Evolutionary conservation across 2,113 vertebrate species (phyloP), one percentile per base, ranked within the genome.

Genomic region (Catharus bicknelli): DNA sequence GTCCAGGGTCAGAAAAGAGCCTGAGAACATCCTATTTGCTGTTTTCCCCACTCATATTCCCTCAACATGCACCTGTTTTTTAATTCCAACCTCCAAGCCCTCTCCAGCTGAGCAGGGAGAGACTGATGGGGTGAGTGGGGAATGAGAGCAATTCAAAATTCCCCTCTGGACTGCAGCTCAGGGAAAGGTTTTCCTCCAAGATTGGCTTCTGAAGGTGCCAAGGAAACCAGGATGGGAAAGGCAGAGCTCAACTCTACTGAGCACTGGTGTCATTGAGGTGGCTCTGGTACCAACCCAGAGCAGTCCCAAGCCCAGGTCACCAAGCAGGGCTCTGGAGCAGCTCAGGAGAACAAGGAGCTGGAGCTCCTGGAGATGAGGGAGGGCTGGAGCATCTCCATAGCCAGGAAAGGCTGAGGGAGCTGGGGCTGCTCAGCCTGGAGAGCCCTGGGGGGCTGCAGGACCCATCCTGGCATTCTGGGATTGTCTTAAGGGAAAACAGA

Each of bases 261-360:
- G 53, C 20, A 66, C 21, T 16, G 11, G 53, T 3, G 47, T 7
- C 32, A 23, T 2, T 4, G 11, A 51, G 61, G 68, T 14, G 42
- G 69, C 68, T 50, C 84, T 34, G 30, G 2, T 16, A 21, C 58
- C 9, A 2, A 0, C 0, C n/a, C 25, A 22, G 0, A 2, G 48
- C 2, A 1, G 21, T 26, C 4, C 80, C 4, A 10, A 3, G 68
- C 45, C 45, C 75, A 48, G 1, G 2, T 11, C 1, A 0, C 61
- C 21, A 3, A 11, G 3, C 58, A 38, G 13, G 36, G 67, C 47
- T 69, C 34, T 23, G 66, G 19, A 2, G 0, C 43, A 69, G 53
- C 29, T 30, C 66, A 23, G 55, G 20, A 25, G 25, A 51, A 6
- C 8, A 18, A 2, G 6, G 3, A 1, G 23, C 7, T 0, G 8